Conservation (phyloP, 2,888 invertebrate genomes). For the Tipula confusa region DNA sequence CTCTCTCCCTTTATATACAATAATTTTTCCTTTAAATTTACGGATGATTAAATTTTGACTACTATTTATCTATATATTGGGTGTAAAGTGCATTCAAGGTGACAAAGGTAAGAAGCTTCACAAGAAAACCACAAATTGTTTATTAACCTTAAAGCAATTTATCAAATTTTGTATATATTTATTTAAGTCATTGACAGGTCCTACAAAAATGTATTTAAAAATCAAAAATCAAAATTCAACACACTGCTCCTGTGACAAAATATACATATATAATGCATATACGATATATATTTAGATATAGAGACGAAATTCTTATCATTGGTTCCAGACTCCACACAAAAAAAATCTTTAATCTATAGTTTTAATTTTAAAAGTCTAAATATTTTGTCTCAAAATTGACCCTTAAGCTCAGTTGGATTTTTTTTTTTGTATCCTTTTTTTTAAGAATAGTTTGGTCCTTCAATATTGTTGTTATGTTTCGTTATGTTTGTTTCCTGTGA, state of each 20-base stretch:
- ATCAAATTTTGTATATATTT: background rate
- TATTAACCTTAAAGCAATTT: background rate
- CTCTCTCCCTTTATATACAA: background rate
- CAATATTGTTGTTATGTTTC: background rate
- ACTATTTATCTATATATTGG: background rate
- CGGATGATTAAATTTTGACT: background rate
- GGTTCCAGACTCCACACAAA: background rate
- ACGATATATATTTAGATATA: background rate
- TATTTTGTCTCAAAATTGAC: constrained; percentile 1
- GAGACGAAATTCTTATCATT: background rate
- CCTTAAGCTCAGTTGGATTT: background rate
- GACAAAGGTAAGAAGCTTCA: background rate
- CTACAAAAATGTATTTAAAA: background rate
- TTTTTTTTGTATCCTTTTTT: background rate
- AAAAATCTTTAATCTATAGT: background rate
- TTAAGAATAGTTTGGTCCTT: background rate
- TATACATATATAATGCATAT: background rate
- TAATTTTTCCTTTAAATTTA: background rate
- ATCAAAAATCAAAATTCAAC: background rate
- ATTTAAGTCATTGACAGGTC: background rate
- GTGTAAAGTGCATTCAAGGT: background rate
- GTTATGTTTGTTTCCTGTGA: background rate
- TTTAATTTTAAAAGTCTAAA: background rate
- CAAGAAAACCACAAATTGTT: background rate
- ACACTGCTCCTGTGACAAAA: constrained; percentile 8